Evolutionary conservation across 1,140 invertebrate genomes (phyloP).

Genomic region (Lepidurus arcticus): DNA sequence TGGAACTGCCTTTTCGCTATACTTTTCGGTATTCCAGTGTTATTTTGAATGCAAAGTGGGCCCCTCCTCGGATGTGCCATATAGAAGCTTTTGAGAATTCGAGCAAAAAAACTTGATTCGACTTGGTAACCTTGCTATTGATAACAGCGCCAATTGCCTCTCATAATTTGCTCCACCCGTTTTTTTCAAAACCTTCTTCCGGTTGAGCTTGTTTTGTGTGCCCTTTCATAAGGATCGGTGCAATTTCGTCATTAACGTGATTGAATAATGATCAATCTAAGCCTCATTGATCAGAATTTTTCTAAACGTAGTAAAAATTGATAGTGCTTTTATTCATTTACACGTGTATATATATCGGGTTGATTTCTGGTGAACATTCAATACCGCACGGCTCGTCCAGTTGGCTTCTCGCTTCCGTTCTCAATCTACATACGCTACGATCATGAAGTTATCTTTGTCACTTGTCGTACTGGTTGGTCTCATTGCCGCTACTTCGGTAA

Average conservation of each 20-base stretch:
- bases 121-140: not conserved
- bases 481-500: not conserved
- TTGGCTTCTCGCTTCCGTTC: not conserved
- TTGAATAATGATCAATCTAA: not conserved
- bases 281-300: not conserved
- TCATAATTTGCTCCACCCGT: constrained; percentile 7
- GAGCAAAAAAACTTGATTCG: not conserved
- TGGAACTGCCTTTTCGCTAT: not conserved
- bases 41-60: not conserved
- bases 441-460: not conserved
- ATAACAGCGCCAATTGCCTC: not conserved
- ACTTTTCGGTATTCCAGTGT: not conserved
- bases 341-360: not conserved
- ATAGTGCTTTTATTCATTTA: not conserved
- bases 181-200: not conserved
- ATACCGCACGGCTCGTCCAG: not conserved
- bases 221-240: not conserved
- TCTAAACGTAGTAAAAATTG: not conserved
- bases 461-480: not conserved
- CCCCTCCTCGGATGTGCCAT: not conserved
- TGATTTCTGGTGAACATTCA: not conserved
- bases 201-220: not conserved
- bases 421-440: not conserved
- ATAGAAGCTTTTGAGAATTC: not conserved
- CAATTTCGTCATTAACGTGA: not conserved